Evolutionary conservation across 1,140 invertebrate genomes (phyloP), one percentile per base, ranked within the genome.

Genomic region (Yoshiicerus persimilis): DNA sequence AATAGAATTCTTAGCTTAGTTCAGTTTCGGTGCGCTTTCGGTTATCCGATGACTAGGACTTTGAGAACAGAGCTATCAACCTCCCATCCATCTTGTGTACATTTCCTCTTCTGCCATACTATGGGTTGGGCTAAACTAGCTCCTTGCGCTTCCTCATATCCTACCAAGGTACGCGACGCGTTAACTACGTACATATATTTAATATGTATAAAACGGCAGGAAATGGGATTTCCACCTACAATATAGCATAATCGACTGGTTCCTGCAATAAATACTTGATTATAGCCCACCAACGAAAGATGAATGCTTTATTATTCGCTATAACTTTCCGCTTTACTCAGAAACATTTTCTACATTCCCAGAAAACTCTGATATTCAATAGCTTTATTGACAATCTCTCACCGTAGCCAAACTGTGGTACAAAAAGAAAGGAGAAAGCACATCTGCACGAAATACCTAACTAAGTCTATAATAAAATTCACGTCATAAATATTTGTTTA

Each of bases 21-120:
- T 77, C 27, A 1, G 32, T 80, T 36, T 34, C 27, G 32, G 20
- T 80, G 32, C 75, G 34, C 30, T 32, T 80, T 80, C 75, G n/a
- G 13, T 80, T 80, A n/a, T 20, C 64, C 23, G 2, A 30, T n/a
- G 13, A 27, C 25, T 77, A n/a, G n/a, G n/a, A n/a, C 70, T 9
- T 16, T 34, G 30, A 70, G 13, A 38, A 32, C 32, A 36, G 30
- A 80, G 30, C 75, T 80, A 80, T 80, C 75, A 80, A 80, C 75
- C 75, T 80, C 75, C 75, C 75, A 80, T 80, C 75, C 75, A 80
- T 80, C 75, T 80, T 80, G 32, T 80, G 75, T 80, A 38, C 75
- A 80, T 80, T 80, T 80, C 75, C 75, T 80, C 75, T 34, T 34
- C 32, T 36, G 27, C 70, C 70, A 80, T 36, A 9, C 32, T 11